Conservation (phyloP, 1,140 invertebrate species). For the Glossosoma conforme region DNA sequence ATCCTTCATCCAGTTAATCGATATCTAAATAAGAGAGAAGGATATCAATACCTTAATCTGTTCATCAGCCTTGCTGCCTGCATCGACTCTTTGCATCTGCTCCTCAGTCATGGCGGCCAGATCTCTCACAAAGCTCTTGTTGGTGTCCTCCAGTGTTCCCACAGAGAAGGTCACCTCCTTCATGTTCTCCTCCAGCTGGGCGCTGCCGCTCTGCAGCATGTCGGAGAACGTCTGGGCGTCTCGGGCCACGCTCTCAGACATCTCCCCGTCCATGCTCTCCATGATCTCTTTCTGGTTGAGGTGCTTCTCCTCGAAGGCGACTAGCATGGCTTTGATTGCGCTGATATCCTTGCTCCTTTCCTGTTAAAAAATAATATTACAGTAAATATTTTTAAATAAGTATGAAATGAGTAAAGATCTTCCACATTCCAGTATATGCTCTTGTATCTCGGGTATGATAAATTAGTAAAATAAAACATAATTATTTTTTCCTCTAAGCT, state of each 20-base stretch:
- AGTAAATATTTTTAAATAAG: too few relatives aligned
- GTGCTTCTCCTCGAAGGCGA: conserved; percentile 12
- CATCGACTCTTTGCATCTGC: conserved; percentile 2
- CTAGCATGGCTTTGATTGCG: conserved; percentile 8
- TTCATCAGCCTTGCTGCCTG: background rate
- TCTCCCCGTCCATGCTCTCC: background rate
- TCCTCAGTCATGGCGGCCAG: conserved; percentile 3
- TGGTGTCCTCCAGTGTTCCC: conserved; percentile 11
- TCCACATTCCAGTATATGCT: too few relatives aligned
- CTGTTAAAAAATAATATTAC: conserved; percentile 14
- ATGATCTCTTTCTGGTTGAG: background rate
- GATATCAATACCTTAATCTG: conserved; percentile 21
- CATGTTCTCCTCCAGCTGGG: background rate
- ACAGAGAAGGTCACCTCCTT: conserved; percentile 8
- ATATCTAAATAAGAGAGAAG: too few relatives aligned
- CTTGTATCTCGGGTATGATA: too few relatives aligned
- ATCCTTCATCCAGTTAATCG: too few relatives aligned
- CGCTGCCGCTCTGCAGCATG: background rate
- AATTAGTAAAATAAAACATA: too few relatives aligned
- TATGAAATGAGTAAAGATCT: too few relatives aligned
- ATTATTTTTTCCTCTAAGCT: too few relatives aligned
- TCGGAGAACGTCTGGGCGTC: background rate
- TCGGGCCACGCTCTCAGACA: background rate
- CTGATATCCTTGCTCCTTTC: conserved; percentile 11
- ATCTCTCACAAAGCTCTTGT: conserved; percentile 12